A percentile compares a stretch with the other conserved stretches of the same genome.
These are phyloP conservation scores for Hedychridium roseum DNA, from an alignment of 2,888 invertebrate genomes.

Conservation along the genomic window DNA sequence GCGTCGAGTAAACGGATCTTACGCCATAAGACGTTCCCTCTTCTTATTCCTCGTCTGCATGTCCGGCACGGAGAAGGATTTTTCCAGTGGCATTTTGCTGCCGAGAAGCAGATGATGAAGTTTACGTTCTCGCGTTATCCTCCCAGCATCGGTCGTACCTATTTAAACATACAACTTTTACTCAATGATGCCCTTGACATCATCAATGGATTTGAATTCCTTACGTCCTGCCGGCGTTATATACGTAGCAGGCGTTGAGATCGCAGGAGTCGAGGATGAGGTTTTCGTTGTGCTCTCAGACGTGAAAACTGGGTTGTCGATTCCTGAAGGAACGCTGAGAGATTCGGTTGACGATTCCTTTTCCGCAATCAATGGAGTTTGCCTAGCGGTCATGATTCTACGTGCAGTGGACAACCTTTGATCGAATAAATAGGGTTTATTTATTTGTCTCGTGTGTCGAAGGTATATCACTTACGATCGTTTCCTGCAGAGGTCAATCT, in stretches of 20 bases:
- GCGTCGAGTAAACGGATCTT: no score
- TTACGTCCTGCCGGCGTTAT: slow-evolving; percentile 28
- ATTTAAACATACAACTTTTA: background rate
- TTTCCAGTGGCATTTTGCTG: slow-evolving; percentile 74
- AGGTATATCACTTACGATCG: slow-evolving; percentile 55
- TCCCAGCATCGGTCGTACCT: slow-evolving; percentile 16
- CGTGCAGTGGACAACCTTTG: background rate
- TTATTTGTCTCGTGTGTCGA: no score
- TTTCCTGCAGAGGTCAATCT: slow-evolving; percentile 15
- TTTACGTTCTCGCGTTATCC: slow-evolving; percentile 63
- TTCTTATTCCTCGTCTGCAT: slow-evolving; percentile 80
- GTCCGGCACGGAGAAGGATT: slow-evolving; percentile 85
- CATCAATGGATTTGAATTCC: slow-evolving; percentile 5
- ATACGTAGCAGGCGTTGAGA: slow-evolving; percentile 31
- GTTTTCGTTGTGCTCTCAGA: slow-evolving; percentile 40
- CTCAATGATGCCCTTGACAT: background rate
- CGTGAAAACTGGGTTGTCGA: slow-evolving; percentile 51
- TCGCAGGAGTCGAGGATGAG: slow-evolving; percentile 35
- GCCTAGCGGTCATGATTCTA: slow-evolving; percentile 18
- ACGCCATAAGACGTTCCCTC: slow-evolving; percentile 75
- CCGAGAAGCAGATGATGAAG: slow-evolving; percentile 67
- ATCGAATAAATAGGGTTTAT: no score
- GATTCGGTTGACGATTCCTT: slow-evolving; percentile 46
- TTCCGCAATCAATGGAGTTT: slow-evolving; percentile 25
- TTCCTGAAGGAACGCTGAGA: slow-evolving; percentile 48